Conservation (phyloP, 2,113 vertebrate genomes). For the Theristicus caerulescens region DNA sequence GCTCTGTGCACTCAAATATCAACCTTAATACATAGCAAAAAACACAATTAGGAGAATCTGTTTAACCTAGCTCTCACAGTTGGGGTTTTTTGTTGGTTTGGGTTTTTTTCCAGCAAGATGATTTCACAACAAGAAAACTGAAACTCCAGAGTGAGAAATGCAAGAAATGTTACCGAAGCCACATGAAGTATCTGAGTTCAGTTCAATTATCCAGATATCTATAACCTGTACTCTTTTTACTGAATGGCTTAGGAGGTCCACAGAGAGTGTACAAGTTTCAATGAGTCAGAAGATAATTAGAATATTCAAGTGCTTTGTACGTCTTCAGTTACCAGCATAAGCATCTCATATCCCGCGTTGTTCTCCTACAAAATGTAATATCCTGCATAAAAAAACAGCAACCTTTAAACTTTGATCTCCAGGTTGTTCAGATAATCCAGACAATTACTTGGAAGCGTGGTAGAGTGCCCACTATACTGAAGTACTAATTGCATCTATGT, state of each 20-base stretch:
- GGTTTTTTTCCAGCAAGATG: neutral
- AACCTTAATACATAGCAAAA: neutral
- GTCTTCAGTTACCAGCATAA: neutral
- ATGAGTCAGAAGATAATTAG: neutral
- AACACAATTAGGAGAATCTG: neutral
- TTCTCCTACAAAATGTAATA: neutral
- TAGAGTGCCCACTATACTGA: neutral
- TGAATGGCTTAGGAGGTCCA: neutral
- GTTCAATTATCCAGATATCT: neutral
- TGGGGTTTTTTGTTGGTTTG: neutral
- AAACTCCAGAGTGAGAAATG: neutral
- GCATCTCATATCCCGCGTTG: neutral
- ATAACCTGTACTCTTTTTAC: neutral
- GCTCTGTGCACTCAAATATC: neutral
- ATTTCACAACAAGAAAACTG: neutral
- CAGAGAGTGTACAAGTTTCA: neutral
- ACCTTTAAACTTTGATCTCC: neutral
- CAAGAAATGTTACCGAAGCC: neutral
- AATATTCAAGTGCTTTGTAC: neutral
- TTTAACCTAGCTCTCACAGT: neutral
- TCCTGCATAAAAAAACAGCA: neutral
- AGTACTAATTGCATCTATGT: neutral
- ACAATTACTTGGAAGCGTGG: neutral
- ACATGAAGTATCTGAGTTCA: conserved; percentile 1
- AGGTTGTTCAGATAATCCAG: neutral